Evolutionary conservation across 2,888 invertebrate species (phyloP), one percentile per base, ranked within the genome.

Genomic region (Didymodactylos carnosus): DNA sequence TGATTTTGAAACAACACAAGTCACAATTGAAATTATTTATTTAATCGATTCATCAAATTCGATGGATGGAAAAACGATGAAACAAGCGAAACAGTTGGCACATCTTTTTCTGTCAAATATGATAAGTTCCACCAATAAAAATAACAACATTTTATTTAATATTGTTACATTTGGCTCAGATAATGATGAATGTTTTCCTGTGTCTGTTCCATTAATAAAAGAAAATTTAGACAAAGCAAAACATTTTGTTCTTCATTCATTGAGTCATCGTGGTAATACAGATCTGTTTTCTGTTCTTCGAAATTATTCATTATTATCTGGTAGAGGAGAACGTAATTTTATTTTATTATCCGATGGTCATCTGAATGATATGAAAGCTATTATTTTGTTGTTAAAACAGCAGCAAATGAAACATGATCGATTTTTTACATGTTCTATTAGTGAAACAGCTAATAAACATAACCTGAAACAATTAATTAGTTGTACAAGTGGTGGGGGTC

Each of bases 31-130:
- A 62, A 77, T 83, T 13, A 78, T 83, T 13, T 79, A 85, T 71
- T 76, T 84, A 13, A 75, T 84, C 41, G 85, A 85, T 77, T 77
- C 81, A 51, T 84, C 84, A 25, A 83, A 84, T 75, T 84, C 84
- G 16, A 84, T 85, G 84, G 77, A 78, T 51, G 81, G 80, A 35
- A 74, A 77, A 51, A 76, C 77, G 29, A 78, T 79, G 35, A 16
- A 62, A 35, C 53, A 62, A 62, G 53, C 53, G 73, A 62, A 62
- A 62, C 53, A 62, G 19, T 62, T 62, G n/a, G 35, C 35, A 35
- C 53, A 62, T 62, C 16, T 62, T 8, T 62, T 62, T 35, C 19
- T 62, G 5, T 16, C 19, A 16, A 62, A 62, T 62, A 35, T 62
- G 35, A n/a, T n/a, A n/a, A n/a, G n/a, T n/a, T n/a, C n/a, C n/a